These are phyloP conservation scores for Danaus plexippus DNA, from an alignment of 1,140 invertebrate genomes.

Conservation along the genomic window DNA sequence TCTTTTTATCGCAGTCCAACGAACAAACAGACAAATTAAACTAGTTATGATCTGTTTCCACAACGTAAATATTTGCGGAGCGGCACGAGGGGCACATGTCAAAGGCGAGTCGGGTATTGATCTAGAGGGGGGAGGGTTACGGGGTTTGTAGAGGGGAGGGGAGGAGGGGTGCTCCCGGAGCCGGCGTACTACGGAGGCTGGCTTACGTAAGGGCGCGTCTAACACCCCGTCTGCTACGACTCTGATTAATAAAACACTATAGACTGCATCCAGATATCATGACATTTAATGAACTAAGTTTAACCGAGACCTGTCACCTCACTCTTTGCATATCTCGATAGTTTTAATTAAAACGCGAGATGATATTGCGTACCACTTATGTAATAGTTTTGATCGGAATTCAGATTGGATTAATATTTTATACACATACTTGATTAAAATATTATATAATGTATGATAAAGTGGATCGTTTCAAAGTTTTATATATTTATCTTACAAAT, in stretches of 20 bases:
- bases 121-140: slow-evolving; percentile 45
- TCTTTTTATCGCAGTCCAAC: slow-evolving; percentile 26
- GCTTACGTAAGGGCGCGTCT: slow-evolving; percentile 67
- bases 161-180: slow-evolving; percentile 20
- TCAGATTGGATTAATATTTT: too few relatives aligned
- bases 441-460: too few relatives aligned
- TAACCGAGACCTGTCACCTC: slow-evolving; percentile 4
- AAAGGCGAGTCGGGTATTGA: slow-evolving; percentile 70
- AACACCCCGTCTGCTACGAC: slow-evolving; percentile 57
- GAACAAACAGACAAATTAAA: slow-evolving; percentile 53
- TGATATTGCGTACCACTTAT: too few relatives aligned
- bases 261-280: slow-evolving; percentile 48
- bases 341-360: too few relatives aligned
- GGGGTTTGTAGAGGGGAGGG: neutral
- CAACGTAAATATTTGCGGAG: slow-evolving; percentile 70
- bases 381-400: too few relatives aligned
- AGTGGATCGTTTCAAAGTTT: too few relatives aligned
- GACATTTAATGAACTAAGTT: slow-evolving; percentile 40
- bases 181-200: slow-evolving; percentile 61
- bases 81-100: slow-evolving; percentile 65
- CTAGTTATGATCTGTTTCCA: slow-evolving; percentile 68
- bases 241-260: slow-evolving; percentile 66
- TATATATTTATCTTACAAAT: neutral
- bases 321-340: too few relatives aligned
- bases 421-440: too few relatives aligned